These are phyloP conservation scores for Mesembrinibis cayennensis DNA, from an alignment of 2,113 vertebrate species.

Conservation along the genomic window DNA sequence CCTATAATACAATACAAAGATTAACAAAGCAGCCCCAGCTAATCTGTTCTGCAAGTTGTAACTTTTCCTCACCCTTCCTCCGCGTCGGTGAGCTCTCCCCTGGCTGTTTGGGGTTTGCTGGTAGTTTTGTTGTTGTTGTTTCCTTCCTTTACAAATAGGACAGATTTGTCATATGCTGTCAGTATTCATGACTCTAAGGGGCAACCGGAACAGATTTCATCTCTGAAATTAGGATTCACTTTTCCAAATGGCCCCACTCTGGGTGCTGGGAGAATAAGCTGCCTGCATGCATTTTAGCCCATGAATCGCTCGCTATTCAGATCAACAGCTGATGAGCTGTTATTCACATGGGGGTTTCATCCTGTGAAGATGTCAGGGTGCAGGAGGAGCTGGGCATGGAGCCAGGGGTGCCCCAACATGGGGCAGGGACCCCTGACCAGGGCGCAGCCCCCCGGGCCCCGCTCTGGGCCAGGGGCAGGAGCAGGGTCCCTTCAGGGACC, in stretches of 20 bases:
- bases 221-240: neutral
- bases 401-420: neutral
- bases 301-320: neutral
- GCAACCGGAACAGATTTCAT: neutral
- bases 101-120: neutral
- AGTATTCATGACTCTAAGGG: neutral
- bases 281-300: neutral
- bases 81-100: fast-evolving
- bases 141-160: neutral
- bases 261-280: neutral
- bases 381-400: neutral
- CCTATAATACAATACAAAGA: neutral
- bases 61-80: neutral
- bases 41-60: neutral
- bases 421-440: neutral
- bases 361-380: neutral
- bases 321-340: too few relatives aligned
- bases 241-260: neutral
- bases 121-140: neutral
- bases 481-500: neutral
- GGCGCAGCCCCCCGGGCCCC: fast-evolving
- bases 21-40: neutral
- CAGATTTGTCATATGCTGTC: neutral
- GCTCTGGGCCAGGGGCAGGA: neutral
- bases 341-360: fast-evolving